Percentiles rank a stretch among this genome's conserved stretches.
These are phyloP conservation scores for Leptocoma aspasia DNA, from an alignment of 2,113 vertebrate genomes.

Conservation along the genomic window DNA sequence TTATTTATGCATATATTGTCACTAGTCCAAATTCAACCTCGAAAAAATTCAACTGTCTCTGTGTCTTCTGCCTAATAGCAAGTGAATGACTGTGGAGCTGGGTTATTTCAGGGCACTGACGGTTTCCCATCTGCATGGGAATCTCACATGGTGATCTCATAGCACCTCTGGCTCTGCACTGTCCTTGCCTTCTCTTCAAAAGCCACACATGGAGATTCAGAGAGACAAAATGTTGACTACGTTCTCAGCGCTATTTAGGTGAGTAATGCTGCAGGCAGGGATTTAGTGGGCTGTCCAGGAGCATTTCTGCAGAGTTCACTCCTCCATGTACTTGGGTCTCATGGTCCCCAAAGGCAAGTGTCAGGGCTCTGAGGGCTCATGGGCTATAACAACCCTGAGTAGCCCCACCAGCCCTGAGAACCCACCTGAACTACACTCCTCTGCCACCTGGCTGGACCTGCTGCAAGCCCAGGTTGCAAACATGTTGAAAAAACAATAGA, in stretches of 20 bases:
- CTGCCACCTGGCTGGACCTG: background rate
- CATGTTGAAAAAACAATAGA: background rate
- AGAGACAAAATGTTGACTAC: background rate
- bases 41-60: background rate
- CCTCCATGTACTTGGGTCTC: background rate
- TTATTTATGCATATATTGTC: background rate
- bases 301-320: background rate
- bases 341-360: background rate
- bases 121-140: background rate
- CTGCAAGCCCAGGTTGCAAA: background rate
- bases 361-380: fast-evolving
- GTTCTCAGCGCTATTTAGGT: background rate
- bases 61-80: fast-evolving
- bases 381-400: background rate
- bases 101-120: background rate
- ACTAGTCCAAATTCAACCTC: background rate
- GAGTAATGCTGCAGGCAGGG: background rate
- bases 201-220: background rate
- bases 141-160: background rate
- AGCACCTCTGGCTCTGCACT: background rate
- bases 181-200: background rate
- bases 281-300: background rate
- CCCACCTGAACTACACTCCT: background rate
- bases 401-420: background rate
- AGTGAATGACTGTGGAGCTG: background rate